A percentile compares a stretch with the other conserved stretches of the same genome.
Conservation (phyloP, 2,888 invertebrate genomes). For the Tiliacea citrago region DNA sequence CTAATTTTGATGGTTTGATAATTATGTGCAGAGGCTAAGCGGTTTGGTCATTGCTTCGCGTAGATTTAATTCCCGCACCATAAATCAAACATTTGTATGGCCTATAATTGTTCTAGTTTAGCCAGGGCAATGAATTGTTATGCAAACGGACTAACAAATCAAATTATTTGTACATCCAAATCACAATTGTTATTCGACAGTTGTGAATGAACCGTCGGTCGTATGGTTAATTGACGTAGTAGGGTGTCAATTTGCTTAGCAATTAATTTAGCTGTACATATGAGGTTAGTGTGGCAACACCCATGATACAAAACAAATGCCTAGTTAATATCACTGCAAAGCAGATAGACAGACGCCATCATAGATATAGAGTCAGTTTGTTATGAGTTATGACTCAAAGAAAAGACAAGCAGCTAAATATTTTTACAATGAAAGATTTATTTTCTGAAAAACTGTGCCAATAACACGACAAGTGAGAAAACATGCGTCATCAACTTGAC, state of each 20-base stretch:
- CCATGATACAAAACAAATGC: not conserved
- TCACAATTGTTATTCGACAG: too few species aligned
- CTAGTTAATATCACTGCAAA: not conserved
- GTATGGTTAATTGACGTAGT: not conserved
- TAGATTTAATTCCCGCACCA: not conserved
- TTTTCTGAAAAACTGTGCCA: not conserved
- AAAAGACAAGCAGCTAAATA: not conserved
- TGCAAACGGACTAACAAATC: too few species aligned
- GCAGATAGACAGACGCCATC: not conserved
- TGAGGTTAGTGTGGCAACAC: not conserved
- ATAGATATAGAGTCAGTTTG: not conserved
- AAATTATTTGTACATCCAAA: too few species aligned
- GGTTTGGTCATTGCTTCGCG: not conserved
- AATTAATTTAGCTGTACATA: not conserved
- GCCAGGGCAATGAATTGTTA: too few species aligned
- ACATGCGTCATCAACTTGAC: not conserved
- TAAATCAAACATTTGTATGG: not conserved
- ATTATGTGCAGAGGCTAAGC: not conserved
- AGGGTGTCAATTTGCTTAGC: not conserved
- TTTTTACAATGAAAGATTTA: not conserved
- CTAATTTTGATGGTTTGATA: not conserved
- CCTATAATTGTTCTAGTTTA: not conserved
- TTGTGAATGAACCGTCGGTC: too few species aligned
- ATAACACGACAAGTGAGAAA: not conserved
- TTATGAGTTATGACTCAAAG: not conserved